Evolutionary conservation across 2,888 invertebrate genomes (phyloP), one percentile per base, ranked within the genome.

Genomic region (Quadroppia sp.): DNA sequence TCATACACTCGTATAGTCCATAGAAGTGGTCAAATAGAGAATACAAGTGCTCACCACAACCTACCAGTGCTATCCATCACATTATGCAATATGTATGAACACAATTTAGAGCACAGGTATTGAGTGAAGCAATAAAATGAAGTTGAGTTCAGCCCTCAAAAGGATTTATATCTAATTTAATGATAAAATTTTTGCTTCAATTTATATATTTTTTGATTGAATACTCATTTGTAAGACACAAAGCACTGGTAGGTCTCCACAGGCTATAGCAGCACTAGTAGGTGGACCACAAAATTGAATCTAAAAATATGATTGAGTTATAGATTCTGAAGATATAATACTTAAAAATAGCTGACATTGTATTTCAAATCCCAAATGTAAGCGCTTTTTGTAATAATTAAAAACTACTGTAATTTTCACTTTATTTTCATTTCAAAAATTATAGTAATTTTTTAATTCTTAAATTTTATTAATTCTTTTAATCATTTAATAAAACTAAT

Each of bases 321-420:
- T 2, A 17, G n/a, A 2, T 45, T 45, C n/a, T 45, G 45, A 45
- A 45, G 3, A 13, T n/a, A 17, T 45, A 17, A 45, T 17, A 45
- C 13, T n/a, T n/a, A n/a, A n/a, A n/a, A n/a, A n/a, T n/a, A n/a
- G n/a, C 17, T 6, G 17, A 50, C n/a, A 20, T n/a, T 20, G 20
- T n/a, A 20, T n/a, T 50, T 50, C n/a, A 50, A 50, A 50, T 50
- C 50, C 50, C n/a, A n/a, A 17, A 45, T n/a, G n/a, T n/a, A 50
- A 50, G n/a, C 20, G 20, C 20, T 50, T 50, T 20, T 45, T 9
- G 6, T 40, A 40, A n/a, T n/a, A n/a, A n/a, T n/a, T n/a, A n/a
- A n/a, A n/a, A n/a, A n/a, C n/a, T n/a, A n/a, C n/a, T n/a, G n/a
- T n/a, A n/a, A n/a, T n/a, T n/a, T n/a, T n/a, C n/a, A n/a, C n/a